Percentiles rank a stretch among this genome's conserved stretches.
These are phyloP conservation scores for Hemicentrotus pulcherrimus DNA, from an alignment of 35 echinoderm and acorn worm genomes.

Conservation along the genomic window DNA sequence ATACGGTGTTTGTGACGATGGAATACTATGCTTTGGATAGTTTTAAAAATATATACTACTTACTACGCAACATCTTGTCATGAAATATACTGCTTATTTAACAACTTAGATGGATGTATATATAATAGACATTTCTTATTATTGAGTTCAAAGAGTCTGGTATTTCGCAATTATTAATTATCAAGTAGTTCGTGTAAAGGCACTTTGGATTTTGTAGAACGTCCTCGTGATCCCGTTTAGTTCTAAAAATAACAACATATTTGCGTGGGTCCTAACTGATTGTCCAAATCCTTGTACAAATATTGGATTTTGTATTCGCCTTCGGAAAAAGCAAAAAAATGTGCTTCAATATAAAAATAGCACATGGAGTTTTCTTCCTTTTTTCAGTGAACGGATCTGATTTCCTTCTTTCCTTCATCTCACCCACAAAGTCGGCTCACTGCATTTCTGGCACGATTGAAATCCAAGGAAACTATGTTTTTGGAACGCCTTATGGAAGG, in stretches of 20 bases:
- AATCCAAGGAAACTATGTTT: not conserved
- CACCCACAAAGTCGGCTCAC: not conserved
- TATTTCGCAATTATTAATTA: no score
- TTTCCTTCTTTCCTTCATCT: not conserved
- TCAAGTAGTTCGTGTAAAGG: no score
- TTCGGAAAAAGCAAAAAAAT: not conserved
- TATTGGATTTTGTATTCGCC: constrained; percentile 1
- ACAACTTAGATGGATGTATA: not conserved
- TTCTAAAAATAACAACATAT: not conserved
- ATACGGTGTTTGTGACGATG: no score
- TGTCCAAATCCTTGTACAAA: constrained; percentile 4
- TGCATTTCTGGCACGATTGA: not conserved
- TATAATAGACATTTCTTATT: not conserved
- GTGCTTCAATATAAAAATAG: not conserved
- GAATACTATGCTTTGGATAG: no score
- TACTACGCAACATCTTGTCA: not conserved
- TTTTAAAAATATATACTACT: no score
- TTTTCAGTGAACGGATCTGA: not conserved
- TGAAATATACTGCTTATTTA: not conserved
- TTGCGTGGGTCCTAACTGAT: not conserved
- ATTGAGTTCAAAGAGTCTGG: no score
- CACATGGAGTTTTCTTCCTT: not conserved
- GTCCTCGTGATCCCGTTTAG: not conserved
- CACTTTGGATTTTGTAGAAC: not conserved
- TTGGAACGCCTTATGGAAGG: not conserved